Conservation (phyloP, 53 echinoderm and acorn worm species). For the Pentamera pediparva region DNA sequence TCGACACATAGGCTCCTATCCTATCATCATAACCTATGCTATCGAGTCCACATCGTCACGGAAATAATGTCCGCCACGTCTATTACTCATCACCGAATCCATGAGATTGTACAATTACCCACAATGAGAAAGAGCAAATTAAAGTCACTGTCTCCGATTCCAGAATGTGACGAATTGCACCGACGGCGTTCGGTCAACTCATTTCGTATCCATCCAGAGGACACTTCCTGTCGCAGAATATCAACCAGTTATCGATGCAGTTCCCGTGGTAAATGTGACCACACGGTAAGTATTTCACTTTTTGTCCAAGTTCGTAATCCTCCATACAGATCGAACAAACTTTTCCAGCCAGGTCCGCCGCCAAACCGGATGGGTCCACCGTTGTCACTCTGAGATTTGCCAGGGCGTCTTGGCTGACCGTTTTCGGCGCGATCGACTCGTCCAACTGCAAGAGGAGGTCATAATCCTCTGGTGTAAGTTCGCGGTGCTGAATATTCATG, state of each 20-base stretch:
- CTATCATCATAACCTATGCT: no score
- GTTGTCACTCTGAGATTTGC: slow-evolving; percentile 37
- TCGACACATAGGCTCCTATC: no score
- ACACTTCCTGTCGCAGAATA: slow-evolving; percentile 66
- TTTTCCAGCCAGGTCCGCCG: slow-evolving; percentile 30
- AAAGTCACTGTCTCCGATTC: no score
- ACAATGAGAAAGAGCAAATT: no score
- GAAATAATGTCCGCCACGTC: no score
- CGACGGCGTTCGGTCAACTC: slow-evolving; percentile 29
- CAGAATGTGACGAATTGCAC: no score
- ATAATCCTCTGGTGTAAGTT: slow-evolving; percentile 90
- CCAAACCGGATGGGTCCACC: slow-evolving; percentile 5
- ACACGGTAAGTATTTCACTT: slow-evolving; percentile 68
- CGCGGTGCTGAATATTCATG: slow-evolving; percentile 72
- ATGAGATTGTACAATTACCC: no score
- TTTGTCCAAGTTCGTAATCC: slow-evolving; percentile 39
- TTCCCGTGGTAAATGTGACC: slow-evolving; percentile 68
- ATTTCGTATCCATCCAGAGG: slow-evolving; percentile 83
- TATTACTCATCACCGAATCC: no score
- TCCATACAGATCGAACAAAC: slow-evolving; percentile 85
- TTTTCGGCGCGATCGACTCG: slow-evolving; percentile 72
- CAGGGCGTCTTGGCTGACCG: slow-evolving; percentile 33
- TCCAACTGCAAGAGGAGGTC: slow-evolving; percentile 74
- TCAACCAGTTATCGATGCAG: slow-evolving; percentile 87
- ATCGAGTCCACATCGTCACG: no score